phyloP scores from a whole-genome alignment of 2,113 vertebrate genomes.

The Crotalus helleri region DNA sequence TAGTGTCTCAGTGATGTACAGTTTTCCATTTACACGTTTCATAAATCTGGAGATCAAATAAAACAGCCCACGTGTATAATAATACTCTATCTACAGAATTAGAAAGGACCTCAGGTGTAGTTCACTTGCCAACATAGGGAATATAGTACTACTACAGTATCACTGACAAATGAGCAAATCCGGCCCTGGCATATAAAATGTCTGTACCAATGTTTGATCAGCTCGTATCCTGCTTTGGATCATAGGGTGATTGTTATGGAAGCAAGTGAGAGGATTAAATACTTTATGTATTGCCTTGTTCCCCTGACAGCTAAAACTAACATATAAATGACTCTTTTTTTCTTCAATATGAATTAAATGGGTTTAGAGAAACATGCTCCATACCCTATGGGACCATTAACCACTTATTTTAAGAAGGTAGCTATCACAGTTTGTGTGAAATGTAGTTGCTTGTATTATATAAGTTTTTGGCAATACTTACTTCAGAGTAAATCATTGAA shows the following conservation, averaged over 20 bases:
- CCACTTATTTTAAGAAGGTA: background rate
- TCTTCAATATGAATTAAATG: background rate
- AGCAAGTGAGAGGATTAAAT: background rate
- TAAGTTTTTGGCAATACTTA: background rate
- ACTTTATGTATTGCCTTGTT: background rate
- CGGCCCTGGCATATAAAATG: background rate
- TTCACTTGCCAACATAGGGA: background rate
- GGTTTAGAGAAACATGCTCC: background rate
- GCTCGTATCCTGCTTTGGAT: background rate
- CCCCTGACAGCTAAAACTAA: background rate
- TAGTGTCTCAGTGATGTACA: constrained; percentile 39
- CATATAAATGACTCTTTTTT: background rate
- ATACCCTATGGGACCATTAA: background rate
- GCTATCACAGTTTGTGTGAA: background rate
- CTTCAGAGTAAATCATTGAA: background rate
- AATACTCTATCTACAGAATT: background rate
- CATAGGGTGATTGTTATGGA: background rate
- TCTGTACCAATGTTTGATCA: background rate
- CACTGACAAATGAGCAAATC: background rate
- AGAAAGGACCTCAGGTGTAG: background rate
- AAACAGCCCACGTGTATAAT: background rate
- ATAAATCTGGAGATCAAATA: background rate
- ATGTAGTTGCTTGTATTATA: background rate
- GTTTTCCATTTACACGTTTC: background rate
- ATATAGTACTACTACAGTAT: background rate